Conservation (phyloP, 2,888 invertebrate genomes). For the Polyommatus icarus region DNA sequence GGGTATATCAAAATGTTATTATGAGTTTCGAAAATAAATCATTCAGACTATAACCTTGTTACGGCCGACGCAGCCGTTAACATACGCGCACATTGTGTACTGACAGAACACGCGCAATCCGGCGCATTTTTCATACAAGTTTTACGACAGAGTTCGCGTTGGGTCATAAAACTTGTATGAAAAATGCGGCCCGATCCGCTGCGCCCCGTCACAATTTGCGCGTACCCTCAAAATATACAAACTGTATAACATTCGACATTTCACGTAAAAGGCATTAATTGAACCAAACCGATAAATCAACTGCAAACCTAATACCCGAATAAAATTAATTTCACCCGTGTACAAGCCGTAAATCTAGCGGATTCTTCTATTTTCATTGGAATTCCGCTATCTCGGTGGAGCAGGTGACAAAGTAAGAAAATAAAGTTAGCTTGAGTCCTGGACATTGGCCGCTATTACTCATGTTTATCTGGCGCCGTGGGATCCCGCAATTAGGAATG, state of each 20-base stretch:
- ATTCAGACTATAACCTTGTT: background rate
- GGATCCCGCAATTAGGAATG: conserved; percentile 72
- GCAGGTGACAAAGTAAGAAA: conserved; percentile 73
- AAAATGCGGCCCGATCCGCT: too few relatives aligned
- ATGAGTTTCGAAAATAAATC: background rate
- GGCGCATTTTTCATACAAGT: too few relatives aligned
- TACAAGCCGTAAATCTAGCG: conserved; percentile 27
- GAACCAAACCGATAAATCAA: conserved; percentile 16
- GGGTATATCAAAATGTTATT: conserved; percentile 1
- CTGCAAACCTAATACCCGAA: background rate
- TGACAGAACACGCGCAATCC: too few relatives aligned
- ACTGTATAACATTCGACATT: background rate
- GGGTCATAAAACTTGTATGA: too few relatives aligned
- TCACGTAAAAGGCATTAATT: conserved; percentile 7
- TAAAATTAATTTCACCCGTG: conserved; percentile 26
- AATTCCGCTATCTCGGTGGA: conserved; percentile 59
- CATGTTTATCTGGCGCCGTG: conserved; percentile 70
- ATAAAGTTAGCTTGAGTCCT: conserved; percentile 63
- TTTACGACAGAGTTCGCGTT: too few relatives aligned
- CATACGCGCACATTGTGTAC: too few relatives aligned
- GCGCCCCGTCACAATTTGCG: too few relatives aligned
- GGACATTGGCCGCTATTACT: conserved; percentile 73
- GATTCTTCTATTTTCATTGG: conserved; percentile 41
- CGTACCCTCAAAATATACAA: too few relatives aligned
- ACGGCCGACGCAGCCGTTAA: background rate